Percentiles rank a stretch among this genome's conserved stretches.
Conservation (phyloP, 2,113 vertebrate genomes). For the Menura novaehollandiae region DNA sequence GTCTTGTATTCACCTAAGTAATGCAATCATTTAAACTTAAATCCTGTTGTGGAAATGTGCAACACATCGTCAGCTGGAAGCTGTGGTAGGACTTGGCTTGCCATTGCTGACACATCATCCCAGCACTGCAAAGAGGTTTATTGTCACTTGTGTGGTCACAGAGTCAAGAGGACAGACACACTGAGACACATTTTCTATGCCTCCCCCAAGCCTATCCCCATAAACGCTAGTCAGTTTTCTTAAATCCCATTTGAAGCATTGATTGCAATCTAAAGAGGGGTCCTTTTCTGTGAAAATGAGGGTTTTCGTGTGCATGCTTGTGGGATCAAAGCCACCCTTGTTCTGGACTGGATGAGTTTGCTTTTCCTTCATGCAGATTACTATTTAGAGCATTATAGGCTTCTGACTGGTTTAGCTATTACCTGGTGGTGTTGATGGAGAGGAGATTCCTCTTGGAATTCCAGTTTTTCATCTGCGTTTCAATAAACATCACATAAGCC, state of each 20-base stretch:
- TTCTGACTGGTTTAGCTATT: background rate
- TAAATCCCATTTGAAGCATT: background rate
- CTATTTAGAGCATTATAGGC: background rate
- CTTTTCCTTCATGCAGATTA: background rate
- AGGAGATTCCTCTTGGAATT: background rate
- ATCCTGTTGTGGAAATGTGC: background rate
- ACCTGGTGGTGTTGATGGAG: background rate
- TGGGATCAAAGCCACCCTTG: background rate
- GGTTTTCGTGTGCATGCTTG: background rate
- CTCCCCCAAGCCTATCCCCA: rapidly evolving
- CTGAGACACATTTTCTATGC: rapidly evolving
- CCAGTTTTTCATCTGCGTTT: background rate
- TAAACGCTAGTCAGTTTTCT: background rate
- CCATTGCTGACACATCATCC: background rate
- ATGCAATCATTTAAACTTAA: background rate
- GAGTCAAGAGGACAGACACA: background rate
- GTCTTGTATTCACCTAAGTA: background rate
- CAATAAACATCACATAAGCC: background rate
- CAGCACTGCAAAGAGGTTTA: background rate
- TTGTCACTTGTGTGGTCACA: background rate
- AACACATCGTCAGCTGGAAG: background rate
- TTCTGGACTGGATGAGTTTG: background rate
- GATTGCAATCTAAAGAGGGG: background rate
- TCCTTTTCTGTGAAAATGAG: background rate
- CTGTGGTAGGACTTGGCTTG: background rate